Evolutionary conservation across 2,797 vertebrate genomes (phyloP).

Genomic region (Tamandua tetradactyla): DNA sequence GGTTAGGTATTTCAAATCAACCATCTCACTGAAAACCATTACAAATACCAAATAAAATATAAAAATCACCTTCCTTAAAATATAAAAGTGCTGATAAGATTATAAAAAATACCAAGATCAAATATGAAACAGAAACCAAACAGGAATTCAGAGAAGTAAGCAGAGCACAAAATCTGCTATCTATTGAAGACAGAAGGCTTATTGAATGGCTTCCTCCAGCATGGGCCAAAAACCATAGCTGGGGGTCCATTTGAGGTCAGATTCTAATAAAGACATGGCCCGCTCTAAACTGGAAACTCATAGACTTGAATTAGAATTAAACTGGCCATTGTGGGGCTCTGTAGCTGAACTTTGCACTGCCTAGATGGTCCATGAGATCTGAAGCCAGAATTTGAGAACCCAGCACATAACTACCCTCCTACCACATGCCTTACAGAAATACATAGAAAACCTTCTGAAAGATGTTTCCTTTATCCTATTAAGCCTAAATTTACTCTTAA

Average conservation of each 20-base stretch:
- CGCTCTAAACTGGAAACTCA: not conserved
- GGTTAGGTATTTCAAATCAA: not conserved
- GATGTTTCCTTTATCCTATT: not conserved
- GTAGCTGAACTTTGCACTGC: not conserved
- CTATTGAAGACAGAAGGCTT: not conserved
- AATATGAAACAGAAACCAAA: not conserved
- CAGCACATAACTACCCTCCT: accelerated
- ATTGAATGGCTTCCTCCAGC: not conserved
- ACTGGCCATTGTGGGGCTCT: not conserved
- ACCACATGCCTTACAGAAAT: not conserved
- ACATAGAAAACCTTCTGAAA: not conserved
- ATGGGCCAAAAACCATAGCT: accelerated
- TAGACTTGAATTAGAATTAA: not conserved
- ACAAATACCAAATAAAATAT: not conserved
- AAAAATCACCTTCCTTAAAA: not conserved
- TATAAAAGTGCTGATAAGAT: not conserved
- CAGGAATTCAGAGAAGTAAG: not conserved
- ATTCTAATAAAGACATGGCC: not conserved
- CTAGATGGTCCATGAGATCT: not conserved
- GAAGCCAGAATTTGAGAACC: not conserved
- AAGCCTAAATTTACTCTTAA: not conserved
- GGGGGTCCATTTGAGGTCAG: accelerated
- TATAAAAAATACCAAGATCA: not conserved
- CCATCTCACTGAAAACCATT: not conserved
- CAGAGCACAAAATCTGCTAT: not conserved